Evolutionary conservation across 2,113 vertebrate genomes (phyloP).

Genomic region (Furnarius figulus): DNA sequence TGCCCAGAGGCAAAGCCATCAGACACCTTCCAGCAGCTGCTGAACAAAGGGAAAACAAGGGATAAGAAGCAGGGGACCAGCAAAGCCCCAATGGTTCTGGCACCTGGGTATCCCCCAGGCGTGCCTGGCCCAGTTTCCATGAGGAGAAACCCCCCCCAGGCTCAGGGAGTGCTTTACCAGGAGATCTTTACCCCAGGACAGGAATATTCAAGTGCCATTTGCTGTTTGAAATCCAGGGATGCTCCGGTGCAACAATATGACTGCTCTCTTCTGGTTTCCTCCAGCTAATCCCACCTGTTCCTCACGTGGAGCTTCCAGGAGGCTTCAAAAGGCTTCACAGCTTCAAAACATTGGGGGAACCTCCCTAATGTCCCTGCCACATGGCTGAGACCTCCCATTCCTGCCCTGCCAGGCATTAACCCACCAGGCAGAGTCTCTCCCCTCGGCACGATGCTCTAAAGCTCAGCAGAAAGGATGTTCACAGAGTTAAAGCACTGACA

Average conservation of each 20-base stretch:
- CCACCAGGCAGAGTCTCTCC: background rate
- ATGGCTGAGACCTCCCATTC: background rate
- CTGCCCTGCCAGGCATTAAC: background rate
- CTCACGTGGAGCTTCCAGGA: background rate
- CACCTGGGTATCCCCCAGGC: background rate
- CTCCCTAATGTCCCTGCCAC: background rate
- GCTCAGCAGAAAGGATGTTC: background rate
- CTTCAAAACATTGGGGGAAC: background rate
- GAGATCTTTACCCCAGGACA: background rate
- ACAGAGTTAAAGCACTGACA: background rate
- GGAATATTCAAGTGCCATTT: background rate
- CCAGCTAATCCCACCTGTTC: background rate
- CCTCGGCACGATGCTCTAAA: rapidly evolving
- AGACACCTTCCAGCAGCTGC: background rate
- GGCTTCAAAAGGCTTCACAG: background rate
- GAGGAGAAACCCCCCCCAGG: background rate
- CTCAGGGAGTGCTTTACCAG: rapidly evolving
- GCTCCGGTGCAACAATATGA: background rate
- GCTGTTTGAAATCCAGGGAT: background rate
- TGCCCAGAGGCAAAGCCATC: background rate
- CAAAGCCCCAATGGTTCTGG: background rate
- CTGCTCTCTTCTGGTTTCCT: background rate
- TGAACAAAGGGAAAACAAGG: background rate
- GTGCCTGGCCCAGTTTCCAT: background rate
- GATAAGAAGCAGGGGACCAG: background rate